Conservation (phyloP, 2,797 vertebrate genomes). For the Sardinella longiceps region DNA sequence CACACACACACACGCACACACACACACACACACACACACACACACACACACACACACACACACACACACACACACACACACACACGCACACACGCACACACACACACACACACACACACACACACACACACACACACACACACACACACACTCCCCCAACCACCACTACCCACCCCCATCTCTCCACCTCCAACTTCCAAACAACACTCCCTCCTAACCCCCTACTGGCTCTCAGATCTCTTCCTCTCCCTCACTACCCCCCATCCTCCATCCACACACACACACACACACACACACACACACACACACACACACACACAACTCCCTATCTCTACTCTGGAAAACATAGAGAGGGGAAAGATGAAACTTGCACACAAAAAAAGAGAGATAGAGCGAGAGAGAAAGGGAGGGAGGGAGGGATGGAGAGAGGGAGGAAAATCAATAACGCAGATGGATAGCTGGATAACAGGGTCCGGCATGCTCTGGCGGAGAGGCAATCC, state of each 20-base stretch:
- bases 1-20: no score
- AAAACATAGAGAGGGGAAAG: conserved; percentile 72
- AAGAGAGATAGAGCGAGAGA: background rate
- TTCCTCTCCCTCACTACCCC: conserved; percentile 65
- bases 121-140: conserved; percentile 62
- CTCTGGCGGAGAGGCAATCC: conserved; percentile 78
- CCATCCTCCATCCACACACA: conserved; percentile 41
- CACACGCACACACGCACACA: conserved; percentile 53
- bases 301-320: conserved; percentile 20
- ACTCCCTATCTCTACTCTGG: conserved; percentile 60
- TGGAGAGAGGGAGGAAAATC: conserved; percentile 64
- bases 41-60: conserved; percentile 62
- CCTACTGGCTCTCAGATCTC: conserved; percentile 72
- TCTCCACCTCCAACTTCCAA: conserved; percentile 41
- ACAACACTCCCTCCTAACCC: conserved; percentile 47
- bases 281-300: background rate
- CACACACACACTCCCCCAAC: conserved; percentile 33
- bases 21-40: conserved; percentile 53
- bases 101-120: conserved; percentile 60
- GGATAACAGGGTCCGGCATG: conserved; percentile 82
- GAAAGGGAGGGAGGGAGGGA: background rate
- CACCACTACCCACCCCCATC: background rate
- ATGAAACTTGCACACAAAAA: conserved; percentile 76
- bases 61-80: conserved; percentile 48
- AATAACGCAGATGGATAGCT: conserved; percentile 83